Base-by-base conservation (phyloP, 2,888 invertebrate genomes). In the Hyalella azteca region DNA sequence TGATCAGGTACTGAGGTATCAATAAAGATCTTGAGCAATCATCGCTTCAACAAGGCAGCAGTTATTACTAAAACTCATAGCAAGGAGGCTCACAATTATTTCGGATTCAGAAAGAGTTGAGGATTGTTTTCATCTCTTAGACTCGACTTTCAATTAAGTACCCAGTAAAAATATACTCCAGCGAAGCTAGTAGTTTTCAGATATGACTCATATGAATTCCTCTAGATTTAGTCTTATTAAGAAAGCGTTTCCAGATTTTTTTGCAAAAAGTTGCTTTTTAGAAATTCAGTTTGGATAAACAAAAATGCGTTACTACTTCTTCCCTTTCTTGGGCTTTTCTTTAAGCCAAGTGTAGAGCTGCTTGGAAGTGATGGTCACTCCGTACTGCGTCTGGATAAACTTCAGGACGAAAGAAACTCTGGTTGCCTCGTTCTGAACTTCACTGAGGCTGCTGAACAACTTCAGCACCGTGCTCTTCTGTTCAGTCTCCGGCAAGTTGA, bases 381-480 rank as follows among this genome's bases (percentile, higher is more conserved):
- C 79, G 75, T 77, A 83, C 78, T 84, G 84, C 3, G 78, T 79
- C 36, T 84, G 78, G 54, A 84, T 41, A 41, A 78, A 82, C 73
- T 81, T 80, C 29, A 81, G 80, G 3, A 78, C 82, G 41, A 82
- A 84, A 5, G 60, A 66, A 3, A 84, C 60, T 1, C 82, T 75
- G 11, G 75, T 81, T 15, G 75, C 39, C 54, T 84, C 84, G 9
- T 80, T 66, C 11, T 60, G 50, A 1, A 49, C 54, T 3, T 49
- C 40, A 22, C 76, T 78, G 19, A 84, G 41, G 40, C 48, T 50
- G 73, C 32, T 40, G 50, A 45, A 79, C 45, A 79, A 36, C 39
- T 73, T 73, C n/a, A 79, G 73, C 19, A 73, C 79, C 4, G 45
- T 73, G 29, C 77, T 39, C 60, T 77, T 79, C 22, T 73, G 77